These are phyloP conservation scores for Sturmia bella DNA, from an alignment of 2,888 invertebrate genomes.

Conservation along the genomic window DNA sequence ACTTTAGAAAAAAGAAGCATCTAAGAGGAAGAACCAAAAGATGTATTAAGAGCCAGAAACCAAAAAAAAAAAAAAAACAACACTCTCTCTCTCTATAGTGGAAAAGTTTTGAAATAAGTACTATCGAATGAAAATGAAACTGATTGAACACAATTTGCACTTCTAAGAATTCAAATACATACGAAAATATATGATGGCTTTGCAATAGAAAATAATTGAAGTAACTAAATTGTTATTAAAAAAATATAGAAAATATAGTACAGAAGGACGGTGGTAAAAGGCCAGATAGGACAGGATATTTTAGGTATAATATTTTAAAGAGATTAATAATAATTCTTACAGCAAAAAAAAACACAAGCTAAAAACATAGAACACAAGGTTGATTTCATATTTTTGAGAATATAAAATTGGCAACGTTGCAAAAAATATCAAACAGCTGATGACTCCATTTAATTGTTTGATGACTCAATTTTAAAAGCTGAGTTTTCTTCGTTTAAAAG, in stretches of 20 bases:
- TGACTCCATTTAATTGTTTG: too few relatives aligned
- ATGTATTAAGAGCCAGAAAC: constrained; percentile 36
- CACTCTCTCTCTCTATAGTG: background rate
- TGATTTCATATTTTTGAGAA: too few relatives aligned
- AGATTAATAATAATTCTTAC: too few relatives aligned
- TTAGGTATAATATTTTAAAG: too few relatives aligned
- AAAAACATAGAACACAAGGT: too few relatives aligned
- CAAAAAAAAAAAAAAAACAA: constrained; percentile 14
- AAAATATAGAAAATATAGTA: background rate
- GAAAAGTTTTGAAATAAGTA: constrained; percentile 19
- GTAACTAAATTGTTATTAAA: constrained; percentile 27
- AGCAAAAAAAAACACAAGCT: too few relatives aligned
- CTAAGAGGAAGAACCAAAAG: constrained; percentile 43
- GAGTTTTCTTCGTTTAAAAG: too few relatives aligned
- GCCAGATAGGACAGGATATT: too few relatives aligned
- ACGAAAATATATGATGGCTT: background rate
- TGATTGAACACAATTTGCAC: constrained; percentile 64
- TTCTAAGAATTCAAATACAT: constrained; percentile 6
- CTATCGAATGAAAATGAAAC: constrained; percentile 65
- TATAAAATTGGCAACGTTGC: too few relatives aligned
- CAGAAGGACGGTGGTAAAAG: too few relatives aligned
- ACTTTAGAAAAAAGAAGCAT: constrained; percentile 11
- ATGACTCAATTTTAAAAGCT: too few relatives aligned
- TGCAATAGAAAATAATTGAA: constrained; percentile 25
- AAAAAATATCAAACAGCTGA: too few relatives aligned